Base-by-base conservation (phyloP, 2,888 invertebrate genomes). In the Plagiodera versicolora region DNA sequence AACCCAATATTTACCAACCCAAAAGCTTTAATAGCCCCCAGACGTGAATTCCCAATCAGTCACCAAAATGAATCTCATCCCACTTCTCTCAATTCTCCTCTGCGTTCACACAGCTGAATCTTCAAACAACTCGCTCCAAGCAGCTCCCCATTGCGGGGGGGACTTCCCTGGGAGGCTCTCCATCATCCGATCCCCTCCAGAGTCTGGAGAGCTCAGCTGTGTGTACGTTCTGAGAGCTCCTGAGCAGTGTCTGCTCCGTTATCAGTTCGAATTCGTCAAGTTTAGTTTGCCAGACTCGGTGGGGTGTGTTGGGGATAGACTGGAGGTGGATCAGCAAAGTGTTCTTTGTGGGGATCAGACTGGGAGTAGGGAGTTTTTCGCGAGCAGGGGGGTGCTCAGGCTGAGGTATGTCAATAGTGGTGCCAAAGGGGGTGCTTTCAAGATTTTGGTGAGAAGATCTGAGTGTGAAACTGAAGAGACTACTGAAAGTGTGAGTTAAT, bases 181-280 rank as follows among this genome's bases (percentile, higher is more conserved):
- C 51, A 68, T 81, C 0, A 71, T 86, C 1, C 75, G 77, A 59
- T 84, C 84, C n/a, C 83, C 83, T 3, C 80, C 81, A 68, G 85
- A 85, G 72, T 85, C 85, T 0, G 71, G 74, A 24, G 78, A 81
- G 61, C 69, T 75, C 1, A 69, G 79, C 51, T 86, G 86, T 69
- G 77, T 81, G 64, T 86, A 83, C 67, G 76, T 78, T 3, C 70
- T 87, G 19, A 81, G 81, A 58, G 84, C 84, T 1, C 79, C 75
- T 0, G 66, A 76, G 5, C 67, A 76, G 5, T 86, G 85, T 64
- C 79, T 82, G 11, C 82, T 82, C 50, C 77, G 80, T 49, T 86
- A 83, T 69, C 81, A 83, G 61, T 76, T 87, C 28, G 81, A 84
- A 67, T 85, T 86, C 69, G 71, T 85, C 45, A 83, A 86, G 70